A percentile compares a stretch with the other conserved stretches of the same genome.
Conservation (phyloP, 1,140 invertebrate genomes). For the Conus ventricosus region DNA sequence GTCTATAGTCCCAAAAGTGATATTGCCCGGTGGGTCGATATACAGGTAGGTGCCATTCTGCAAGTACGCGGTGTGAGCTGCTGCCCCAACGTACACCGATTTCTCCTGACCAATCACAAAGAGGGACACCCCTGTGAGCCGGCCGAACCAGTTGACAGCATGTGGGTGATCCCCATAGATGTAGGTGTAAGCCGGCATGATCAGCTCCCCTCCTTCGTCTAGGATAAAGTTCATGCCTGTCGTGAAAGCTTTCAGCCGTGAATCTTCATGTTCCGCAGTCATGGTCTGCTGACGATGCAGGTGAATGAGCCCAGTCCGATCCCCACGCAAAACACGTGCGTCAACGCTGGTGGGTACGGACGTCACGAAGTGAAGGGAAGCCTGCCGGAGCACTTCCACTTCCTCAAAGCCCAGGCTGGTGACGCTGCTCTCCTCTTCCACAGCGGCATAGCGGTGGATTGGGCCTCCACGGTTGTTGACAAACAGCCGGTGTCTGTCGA, state of each 20-base stretch:
- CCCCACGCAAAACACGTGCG: constrained; percentile 53
- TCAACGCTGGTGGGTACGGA: constrained; percentile 44
- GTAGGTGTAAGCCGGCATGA: constrained; percentile 57
- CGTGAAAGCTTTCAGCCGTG: constrained; percentile 54
- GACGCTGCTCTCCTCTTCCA: constrained; percentile 49
- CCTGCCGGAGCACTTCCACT: constrained; percentile 58
- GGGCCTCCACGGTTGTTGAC: constrained; percentile 58
- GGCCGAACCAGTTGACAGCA: constrained; percentile 55
- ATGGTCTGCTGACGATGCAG: constrained; percentile 55
- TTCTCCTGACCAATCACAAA: constrained; percentile 57
- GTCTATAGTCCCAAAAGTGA: constrained; percentile 60
- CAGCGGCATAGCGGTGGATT: constrained; percentile 57
- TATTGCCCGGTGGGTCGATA: constrained; percentile 47
- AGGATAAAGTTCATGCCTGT: constrained; percentile 64
- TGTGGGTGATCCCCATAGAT: constrained; percentile 56
- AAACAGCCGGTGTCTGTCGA: constrained; percentile 49
- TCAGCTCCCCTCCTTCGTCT: constrained; percentile 57
- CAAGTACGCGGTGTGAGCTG: constrained; percentile 57
- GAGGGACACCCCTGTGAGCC: constrained; percentile 55
- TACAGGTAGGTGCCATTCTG: constrained; percentile 50
- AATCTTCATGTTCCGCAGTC: constrained; percentile 55
- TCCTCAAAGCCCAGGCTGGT: constrained; percentile 59
- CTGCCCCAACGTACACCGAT: constrained; percentile 48
- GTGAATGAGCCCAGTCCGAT: constrained; percentile 60
- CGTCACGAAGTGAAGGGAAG: constrained; percentile 56